Evolutionary conservation across 2,888 invertebrate genomes (phyloP).

Genomic region (Lomographa bimaculata): DNA sequence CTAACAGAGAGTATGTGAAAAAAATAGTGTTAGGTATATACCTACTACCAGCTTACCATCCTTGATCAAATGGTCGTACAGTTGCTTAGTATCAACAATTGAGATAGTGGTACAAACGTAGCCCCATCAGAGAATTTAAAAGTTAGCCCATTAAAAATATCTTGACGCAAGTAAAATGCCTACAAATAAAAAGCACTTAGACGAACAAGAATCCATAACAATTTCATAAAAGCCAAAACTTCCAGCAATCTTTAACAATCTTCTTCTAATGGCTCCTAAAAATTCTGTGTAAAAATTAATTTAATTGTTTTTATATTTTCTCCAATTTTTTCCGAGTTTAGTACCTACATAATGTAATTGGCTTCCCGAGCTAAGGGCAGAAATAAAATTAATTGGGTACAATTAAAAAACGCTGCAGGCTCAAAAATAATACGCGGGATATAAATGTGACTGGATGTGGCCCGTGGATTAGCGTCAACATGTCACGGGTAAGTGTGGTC

Average conservation of each 20-base stretch:
- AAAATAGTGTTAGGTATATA: too few relatives aligned
- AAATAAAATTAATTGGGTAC: slow-evolving; percentile 68
- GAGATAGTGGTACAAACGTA: too few relatives aligned
- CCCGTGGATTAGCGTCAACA: too few relatives aligned
- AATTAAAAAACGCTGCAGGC: slow-evolving; percentile 63
- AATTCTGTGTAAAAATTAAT: slow-evolving; percentile 33
- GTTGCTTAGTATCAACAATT: too few relatives aligned
- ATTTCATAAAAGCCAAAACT: slow-evolving; percentile 17
- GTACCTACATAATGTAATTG: slow-evolving; percentile 58
- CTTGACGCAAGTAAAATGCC: too few relatives aligned
- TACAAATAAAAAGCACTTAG: too few relatives aligned
- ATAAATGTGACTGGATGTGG: slow-evolving; percentile 43
- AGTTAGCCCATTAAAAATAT: too few relatives aligned
- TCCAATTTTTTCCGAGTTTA: slow-evolving; percentile 41
- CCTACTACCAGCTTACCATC: too few relatives aligned
- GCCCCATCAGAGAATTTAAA: too few relatives aligned
- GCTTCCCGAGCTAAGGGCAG: slow-evolving; percentile 51
- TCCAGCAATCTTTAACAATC: slow-evolving; percentile 28
- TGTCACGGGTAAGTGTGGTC: too few relatives aligned
- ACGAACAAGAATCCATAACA: slow-evolving; percentile 7
- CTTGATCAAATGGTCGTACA: too few relatives aligned
- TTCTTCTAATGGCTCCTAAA: slow-evolving; percentile 28
- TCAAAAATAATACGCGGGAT: slow-evolving; percentile 47
- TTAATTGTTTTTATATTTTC: slow-evolving; percentile 50
- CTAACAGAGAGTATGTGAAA: too few relatives aligned